Conservation (phyloP, 2,888 invertebrate species). For the Melipona bicolor region DNA sequence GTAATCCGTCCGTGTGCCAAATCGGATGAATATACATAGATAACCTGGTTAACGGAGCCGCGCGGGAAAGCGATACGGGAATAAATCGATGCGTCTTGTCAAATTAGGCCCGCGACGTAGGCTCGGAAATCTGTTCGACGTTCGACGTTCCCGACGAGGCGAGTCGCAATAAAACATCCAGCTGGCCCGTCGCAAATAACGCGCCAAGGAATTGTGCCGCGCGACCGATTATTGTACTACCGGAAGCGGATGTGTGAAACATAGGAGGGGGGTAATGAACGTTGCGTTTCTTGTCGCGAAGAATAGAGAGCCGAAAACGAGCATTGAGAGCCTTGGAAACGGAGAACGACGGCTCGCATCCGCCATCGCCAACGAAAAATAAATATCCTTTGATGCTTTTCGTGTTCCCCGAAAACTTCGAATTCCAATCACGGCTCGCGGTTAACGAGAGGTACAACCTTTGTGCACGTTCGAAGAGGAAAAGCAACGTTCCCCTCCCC, state of each 20-base stretch:
- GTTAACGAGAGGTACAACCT: neutral
- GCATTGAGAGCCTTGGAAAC: constrained; percentile 56
- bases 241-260: constrained; percentile 84
- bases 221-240: constrained; percentile 81
- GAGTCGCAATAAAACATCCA: constrained; percentile 20
- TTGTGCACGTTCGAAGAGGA: no score
- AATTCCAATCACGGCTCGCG: neutral
- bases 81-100: no score
- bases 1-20: neutral
- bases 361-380: constrained; percentile 22
- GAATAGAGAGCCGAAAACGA: constrained; percentile 65
- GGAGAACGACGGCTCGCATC: constrained; percentile 47
- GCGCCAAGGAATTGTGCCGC: constrained; percentile 76
- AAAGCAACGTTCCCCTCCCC: no score
- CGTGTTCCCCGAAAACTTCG: neutral
- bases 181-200: constrained; percentile 68
- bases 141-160: neutral
- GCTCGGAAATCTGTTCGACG: neutral
- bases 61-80: neutral
- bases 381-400: neutral
- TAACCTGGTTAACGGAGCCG: neutral
- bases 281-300: constrained; percentile 60
- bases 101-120: neutral
- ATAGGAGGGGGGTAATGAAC: constrained; percentile 76
- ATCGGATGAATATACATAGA: neutral